Base-by-base conservation (phyloP, 2,797 vertebrate species). In the Cygnus olor region DNA sequence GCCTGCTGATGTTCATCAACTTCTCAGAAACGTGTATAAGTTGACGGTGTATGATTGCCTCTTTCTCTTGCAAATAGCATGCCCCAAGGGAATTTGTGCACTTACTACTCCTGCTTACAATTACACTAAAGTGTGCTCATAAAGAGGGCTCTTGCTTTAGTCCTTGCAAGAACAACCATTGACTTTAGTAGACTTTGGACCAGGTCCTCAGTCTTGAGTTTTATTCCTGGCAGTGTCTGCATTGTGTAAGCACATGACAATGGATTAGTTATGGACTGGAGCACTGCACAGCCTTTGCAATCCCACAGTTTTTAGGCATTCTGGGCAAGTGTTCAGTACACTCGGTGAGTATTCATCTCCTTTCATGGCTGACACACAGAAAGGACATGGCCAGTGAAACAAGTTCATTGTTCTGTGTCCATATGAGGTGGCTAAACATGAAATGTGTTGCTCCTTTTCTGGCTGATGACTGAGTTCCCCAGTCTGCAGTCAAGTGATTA, bases 351-450 rank as follows among this genome's bases (percentile, higher is more conserved):
- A 42, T 85, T 86, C 78, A 63, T 84, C 68, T 76, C 24, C 40
- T 89, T 63, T 73, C 73, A 32, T 63, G 70, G 36, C 44, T 44
- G 44, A 78, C 36, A 61, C 60, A 63, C 36, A 40, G 53, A 71
- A 44, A 77, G 28, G 17, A 65, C 22, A 63, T 1, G 22, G 36
- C 32, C 83, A 84, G 5, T n/a, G 66, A 79, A 84, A 12, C 28
- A 81, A 73, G 24, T 65, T 79, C 58, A 44, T 79, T 93, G 70
- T 73, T 88, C 83, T 60, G 24, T 66, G 27, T 36, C 51, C 60
- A 16, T 53, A 53, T 32, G 64, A 94, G 42, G 34, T 32, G 24
- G 34, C 30, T 57, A 68, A 91, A 91, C 64, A 76, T 42, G 66
- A 65, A 89, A 92, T 1, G 10, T 53, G 19, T 30, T 49, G 15